These are phyloP conservation scores for Bombus turneri DNA, from an alignment of 1,140 invertebrate genomes.

Conservation along the genomic window DNA sequence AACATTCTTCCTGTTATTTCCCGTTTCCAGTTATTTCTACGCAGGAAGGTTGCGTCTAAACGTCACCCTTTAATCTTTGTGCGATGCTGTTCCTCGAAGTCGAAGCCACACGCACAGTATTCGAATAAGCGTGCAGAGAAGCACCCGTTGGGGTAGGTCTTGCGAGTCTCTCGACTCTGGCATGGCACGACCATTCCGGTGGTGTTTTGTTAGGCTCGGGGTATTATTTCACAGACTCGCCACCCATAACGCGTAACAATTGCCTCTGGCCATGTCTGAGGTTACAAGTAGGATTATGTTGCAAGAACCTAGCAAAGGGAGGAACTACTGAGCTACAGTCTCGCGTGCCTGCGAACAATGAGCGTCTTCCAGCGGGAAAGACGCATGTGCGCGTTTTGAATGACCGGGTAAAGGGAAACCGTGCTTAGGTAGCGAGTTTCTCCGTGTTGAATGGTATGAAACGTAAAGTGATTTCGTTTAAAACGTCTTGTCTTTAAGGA, in stretches of 20 bases:
- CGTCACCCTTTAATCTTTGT: background rate
- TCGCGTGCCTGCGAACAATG: constrained; percentile 61
- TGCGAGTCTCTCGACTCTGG: constrained; percentile 22
- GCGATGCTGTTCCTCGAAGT: background rate
- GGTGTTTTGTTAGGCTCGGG: constrained; percentile 56
- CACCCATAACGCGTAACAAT: constrained; percentile 65
- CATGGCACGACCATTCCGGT: constrained; percentile 28
- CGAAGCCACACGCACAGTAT: background rate
- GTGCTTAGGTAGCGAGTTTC: background rate
- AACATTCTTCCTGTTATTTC: background rate
- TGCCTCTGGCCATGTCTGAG: constrained; percentile 53
- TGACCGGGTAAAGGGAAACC: background rate
- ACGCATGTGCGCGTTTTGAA: constrained; percentile 33
- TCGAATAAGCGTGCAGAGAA: background rate
- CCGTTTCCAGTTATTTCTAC: background rate
- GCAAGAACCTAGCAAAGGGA: constrained; percentile 17
- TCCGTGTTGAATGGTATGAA: background rate
- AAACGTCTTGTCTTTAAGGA: background rate
- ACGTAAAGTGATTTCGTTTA: background rate
- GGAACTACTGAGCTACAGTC: constrained; percentile 16
- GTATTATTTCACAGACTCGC: constrained; percentile 65
- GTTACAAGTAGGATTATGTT: constrained; percentile 61
- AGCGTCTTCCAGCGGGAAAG: constrained; percentile 32
- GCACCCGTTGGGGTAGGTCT: constrained; percentile 52
- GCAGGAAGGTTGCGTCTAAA: background rate